These are phyloP conservation scores for Euwallacea fornicatus DNA, from an alignment of 1,140 invertebrate genomes.

Conservation along the genomic window DNA sequence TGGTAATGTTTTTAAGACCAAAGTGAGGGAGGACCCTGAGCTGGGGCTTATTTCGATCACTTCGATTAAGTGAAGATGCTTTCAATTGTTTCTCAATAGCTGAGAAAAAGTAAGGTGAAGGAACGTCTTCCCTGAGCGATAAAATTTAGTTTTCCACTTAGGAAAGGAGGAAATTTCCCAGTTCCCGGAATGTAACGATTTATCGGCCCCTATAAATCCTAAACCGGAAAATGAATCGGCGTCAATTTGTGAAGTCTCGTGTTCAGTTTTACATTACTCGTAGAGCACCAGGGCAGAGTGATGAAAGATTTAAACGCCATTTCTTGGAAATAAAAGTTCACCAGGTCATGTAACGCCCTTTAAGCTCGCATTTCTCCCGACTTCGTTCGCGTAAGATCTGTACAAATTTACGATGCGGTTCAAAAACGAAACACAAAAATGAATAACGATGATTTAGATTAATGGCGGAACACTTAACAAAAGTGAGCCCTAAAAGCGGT, in stretches of 20 bases:
- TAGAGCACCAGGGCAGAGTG: constrained; percentile 12
- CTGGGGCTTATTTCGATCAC: too few relatives aligned
- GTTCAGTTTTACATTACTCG: constrained; percentile 20
- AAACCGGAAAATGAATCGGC: constrained; percentile 19
- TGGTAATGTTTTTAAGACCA: neutral
- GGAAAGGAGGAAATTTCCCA: neutral
- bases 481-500: neutral
- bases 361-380: too few relatives aligned
- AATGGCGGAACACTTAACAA: constrained; percentile 6
- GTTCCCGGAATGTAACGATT: constrained; percentile 6
- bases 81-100: too few relatives aligned
- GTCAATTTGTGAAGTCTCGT: constrained; percentile 28
- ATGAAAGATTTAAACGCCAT: constrained; percentile 19
- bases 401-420: too few relatives aligned
- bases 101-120: too few relatives aligned
- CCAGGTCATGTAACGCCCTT: too few relatives aligned
- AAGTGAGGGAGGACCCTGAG: too few relatives aligned
- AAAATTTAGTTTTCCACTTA: constrained; percentile 4
- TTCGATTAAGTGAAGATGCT: too few relatives aligned
- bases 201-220: constrained; percentile 19
- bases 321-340: constrained; percentile 1
- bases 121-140: neutral
- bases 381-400: too few relatives aligned
- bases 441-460: neutral
- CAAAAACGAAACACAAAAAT: too few relatives aligned